Conservation (phyloP, 2,113 vertebrate genomes). For the Spermophilus dauricus region DNA sequence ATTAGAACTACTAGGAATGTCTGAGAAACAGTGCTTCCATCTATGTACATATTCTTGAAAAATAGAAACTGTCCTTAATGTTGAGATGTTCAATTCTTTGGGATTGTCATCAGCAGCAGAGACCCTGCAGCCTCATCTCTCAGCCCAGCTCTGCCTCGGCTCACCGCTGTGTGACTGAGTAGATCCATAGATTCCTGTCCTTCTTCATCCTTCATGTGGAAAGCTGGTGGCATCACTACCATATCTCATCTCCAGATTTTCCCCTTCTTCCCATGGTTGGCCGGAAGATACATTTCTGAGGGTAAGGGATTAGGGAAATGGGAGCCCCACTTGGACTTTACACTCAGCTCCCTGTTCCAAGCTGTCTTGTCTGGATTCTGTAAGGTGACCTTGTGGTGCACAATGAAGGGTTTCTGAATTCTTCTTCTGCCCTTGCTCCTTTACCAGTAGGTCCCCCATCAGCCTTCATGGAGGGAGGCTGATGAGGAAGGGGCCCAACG, state of each 20-base stretch:
- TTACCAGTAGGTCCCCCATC: fast-evolving
- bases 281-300: neutral
- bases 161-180: neutral
- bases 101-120: neutral
- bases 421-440: neutral
- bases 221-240: neutral
- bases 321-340: neutral
- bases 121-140: no score
- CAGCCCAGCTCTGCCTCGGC: no score
- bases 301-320: neutral
- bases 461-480: neutral
- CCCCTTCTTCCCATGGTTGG: neutral
- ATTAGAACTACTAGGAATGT: neutral
- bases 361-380: neutral
- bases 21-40: neutral
- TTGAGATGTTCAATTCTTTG: neutral
- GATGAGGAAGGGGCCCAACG: no score
- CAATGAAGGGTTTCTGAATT: neutral
- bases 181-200: neutral
- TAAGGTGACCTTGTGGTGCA: no score
- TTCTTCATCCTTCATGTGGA: neutral
- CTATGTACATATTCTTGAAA: neutral
- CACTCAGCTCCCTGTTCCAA: neutral
- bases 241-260: neutral
- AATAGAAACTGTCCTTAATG: neutral